Percentiles rank a stretch among this genome's conserved stretches.
phyloP scores from a whole-genome alignment of 2,888 invertebrate species.

The Leptothorax acervorum region DNA sequence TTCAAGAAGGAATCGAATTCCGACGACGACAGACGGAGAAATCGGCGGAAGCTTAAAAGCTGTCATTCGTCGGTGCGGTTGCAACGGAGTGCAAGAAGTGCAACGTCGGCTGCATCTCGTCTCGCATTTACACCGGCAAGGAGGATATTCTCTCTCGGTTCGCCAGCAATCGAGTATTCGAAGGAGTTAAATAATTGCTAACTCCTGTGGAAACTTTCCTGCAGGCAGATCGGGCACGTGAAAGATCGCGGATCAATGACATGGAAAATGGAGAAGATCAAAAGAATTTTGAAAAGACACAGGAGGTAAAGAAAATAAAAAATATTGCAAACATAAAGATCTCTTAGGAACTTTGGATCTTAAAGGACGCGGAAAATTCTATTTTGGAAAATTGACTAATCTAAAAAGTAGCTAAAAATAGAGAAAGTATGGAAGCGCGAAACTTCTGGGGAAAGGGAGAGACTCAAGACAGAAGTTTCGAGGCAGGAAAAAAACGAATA shows the following conservation, averaged over 20 bases:
- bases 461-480: slow-evolving; percentile 18
- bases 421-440: neutral
- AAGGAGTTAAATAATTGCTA: slow-evolving; percentile 54
- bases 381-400: slow-evolving; percentile 45
- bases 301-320: slow-evolving; percentile 27
- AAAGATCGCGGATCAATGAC: slow-evolving; percentile 52
- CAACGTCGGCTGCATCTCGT: slow-evolving; percentile 53
- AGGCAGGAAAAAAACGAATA: neutral
- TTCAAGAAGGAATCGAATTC: slow-evolving; percentile 44
- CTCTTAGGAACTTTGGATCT: slow-evolving; percentile 28
- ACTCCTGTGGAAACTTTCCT: slow-evolving; percentile 50
- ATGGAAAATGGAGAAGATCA: slow-evolving; percentile 51
- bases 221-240: slow-evolving; percentile 32
- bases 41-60: slow-evolving; percentile 53
- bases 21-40: slow-evolving; percentile 49
- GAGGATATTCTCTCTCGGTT: slow-evolving; percentile 49
- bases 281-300: slow-evolving; percentile 45
- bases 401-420: slow-evolving; percentile 18
- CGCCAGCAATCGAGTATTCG: slow-evolving; percentile 49
- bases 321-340: slow-evolving; percentile 15
- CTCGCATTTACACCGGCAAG: slow-evolving; percentile 49
- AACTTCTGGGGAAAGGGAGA: slow-evolving; percentile 6
- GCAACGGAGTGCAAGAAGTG: slow-evolving; percentile 54
- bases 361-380: slow-evolving; percentile 29
- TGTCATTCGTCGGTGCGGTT: slow-evolving; percentile 49